Base-by-base conservation (phyloP, 2,113 vertebrate genomes). In the Cromileptes altivelis region DNA sequence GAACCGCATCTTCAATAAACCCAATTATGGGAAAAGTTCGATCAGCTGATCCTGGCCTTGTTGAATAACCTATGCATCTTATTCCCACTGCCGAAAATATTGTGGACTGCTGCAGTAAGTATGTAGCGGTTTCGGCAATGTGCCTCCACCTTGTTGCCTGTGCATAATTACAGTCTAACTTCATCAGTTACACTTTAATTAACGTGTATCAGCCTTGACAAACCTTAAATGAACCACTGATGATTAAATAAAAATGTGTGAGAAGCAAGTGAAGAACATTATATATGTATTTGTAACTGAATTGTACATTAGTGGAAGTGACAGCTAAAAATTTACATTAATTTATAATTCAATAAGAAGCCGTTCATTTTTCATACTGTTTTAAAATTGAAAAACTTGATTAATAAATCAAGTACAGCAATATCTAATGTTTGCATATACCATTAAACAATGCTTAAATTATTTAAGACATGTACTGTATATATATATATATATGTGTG, bases 1-100 rank as follows among this genome's bases (percentile, higher is more conserved):
- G 85, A 90, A 91, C 78, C 5, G 23, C 80, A 58, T 77, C 85
- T 81, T 92, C 64, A 86, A 67, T 87, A 79, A 87, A 83, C 56
- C 70, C 77, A 91, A 89, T 92, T 92, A 91, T 81, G 37, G 68
- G 62, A 55, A 57, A 86, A 70, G 42, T 88, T 77, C 60, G 30
- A 85, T 87, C 78, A 78, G 82, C 75, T 89, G 80, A 88, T 85
- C 19, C 11, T n/a, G 17, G 68, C 83, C 84, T 68, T 62, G 64
- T 62, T 69, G 60, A 81, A 85, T 89, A 79, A 85, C 60, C 65
- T 68, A 53, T 25, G 17, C 57, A 18, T 83, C 62, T 81, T 33
- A 4, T 86, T 82, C 27, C 58, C 60, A 62, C 14, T 19, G 30
- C 79, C 18, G 18, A 50, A 80, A 52, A 57, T 37, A 18, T 17